These are phyloP conservation scores for Conus betulinus DNA, from an alignment of 1,140 invertebrate genomes.

Conservation along the genomic window DNA sequence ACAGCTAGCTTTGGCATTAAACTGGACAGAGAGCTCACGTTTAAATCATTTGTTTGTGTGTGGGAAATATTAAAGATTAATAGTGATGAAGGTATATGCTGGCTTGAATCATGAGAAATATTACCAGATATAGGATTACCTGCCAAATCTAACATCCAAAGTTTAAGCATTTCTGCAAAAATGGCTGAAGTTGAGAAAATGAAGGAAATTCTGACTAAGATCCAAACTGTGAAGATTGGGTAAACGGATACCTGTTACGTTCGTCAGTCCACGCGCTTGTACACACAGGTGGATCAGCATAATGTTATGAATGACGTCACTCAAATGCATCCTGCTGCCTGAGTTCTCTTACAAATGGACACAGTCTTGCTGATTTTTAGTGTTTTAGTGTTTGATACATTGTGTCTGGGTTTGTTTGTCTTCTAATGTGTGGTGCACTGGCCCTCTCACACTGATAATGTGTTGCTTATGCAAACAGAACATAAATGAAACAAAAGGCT, in stretches of 20 bases:
- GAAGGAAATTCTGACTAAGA: slow-evolving; percentile 16
- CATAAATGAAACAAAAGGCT: too few species aligned
- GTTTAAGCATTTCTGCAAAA: background rate
- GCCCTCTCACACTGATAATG: too few species aligned
- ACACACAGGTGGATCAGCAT: slow-evolving; percentile 34
- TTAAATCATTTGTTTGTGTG: background rate
- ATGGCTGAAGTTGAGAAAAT: background rate
- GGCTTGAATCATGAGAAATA: background rate
- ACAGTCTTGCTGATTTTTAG: too few species aligned
- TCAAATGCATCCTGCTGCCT: background rate
- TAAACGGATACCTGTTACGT: background rate
- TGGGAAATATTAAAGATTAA: background rate
- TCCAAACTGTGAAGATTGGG: slow-evolving; percentile 36
- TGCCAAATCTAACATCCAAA: background rate
- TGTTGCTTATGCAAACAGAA: too few species aligned
- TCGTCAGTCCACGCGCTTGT: background rate
- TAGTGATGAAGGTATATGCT: background rate
- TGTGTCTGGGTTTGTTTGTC: too few species aligned
- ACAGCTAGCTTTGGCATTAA: background rate
- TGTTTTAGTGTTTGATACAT: too few species aligned
- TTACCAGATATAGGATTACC: background rate
- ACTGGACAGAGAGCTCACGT: background rate
- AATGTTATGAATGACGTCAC: background rate
- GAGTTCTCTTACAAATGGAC: too few species aligned
- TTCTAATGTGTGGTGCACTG: too few species aligned